A percentile compares a stretch with the other conserved stretches of the same genome.
These are phyloP conservation scores for Sarcoramphus papa DNA, from an alignment of 2,797 vertebrate species.

Conservation along the genomic window DNA sequence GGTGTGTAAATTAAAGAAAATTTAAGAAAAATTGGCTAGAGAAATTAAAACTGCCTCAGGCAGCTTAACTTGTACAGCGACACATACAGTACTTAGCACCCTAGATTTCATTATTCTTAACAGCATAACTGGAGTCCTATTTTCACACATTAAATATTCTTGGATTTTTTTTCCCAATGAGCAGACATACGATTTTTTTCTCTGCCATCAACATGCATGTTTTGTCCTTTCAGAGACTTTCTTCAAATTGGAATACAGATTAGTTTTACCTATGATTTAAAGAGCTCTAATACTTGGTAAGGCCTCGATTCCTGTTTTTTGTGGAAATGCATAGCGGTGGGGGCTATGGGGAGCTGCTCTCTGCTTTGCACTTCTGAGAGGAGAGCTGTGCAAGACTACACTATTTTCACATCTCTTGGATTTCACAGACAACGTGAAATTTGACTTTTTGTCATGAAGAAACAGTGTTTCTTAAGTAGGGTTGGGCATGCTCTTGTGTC, in stretches of 20 bases:
- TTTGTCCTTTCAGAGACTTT: constrained; percentile 42
- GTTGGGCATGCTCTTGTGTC: neutral
- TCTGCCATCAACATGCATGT: constrained; percentile 33
- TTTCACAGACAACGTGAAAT: neutral
- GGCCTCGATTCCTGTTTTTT: neutral
- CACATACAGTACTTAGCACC: constrained; percentile 66
- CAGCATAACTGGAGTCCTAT: constrained; percentile 50
- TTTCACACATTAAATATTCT: constrained; percentile 60
- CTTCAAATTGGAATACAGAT: constrained; percentile 47
- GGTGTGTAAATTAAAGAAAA: neutral
- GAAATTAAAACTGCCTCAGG: constrained; percentile 61
- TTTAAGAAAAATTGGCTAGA: constrained; percentile 25
- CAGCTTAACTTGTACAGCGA: constrained; percentile 43
- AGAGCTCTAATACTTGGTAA: constrained; percentile 1
- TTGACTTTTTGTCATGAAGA: neutral
- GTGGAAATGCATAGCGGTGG: constrained; percentile 43
- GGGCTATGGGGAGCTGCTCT: constrained; percentile 2
- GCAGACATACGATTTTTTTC: constrained; percentile 47
- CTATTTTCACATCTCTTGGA: neutral
- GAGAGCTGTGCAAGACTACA: neutral
- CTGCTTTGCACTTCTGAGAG: constrained; percentile 30
- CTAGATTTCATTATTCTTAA: constrained; percentile 65
- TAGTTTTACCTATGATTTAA: constrained; percentile 53
- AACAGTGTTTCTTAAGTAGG: neutral
- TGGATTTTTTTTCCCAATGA: constrained; percentile 49